Base-by-base conservation (phyloP, 2,888 invertebrate species). In the Flexamia atlantica region DNA sequence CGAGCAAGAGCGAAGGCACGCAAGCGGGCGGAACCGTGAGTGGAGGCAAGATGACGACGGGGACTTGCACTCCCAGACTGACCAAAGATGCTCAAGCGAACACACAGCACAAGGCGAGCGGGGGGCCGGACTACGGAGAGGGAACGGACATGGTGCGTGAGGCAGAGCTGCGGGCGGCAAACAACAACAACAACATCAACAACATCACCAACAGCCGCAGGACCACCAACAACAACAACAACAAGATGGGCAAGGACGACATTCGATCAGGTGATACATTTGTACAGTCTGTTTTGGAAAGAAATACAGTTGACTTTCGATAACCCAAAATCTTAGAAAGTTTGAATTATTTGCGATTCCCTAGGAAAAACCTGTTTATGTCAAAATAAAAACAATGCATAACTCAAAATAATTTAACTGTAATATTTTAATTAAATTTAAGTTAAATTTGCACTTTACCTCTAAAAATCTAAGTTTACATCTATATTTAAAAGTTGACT, bases 1-100 rank as follows among this genome's bases (percentile, higher is more conserved):
- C 92, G 83, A 91, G 93, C 9, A 94, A 94, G 89, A 96, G 95
- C 0, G 96, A 97, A 90, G 96, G 96, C 0, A 96, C 96, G 0
- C 96, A 97, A 89, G 96, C 95, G 0, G 96, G 96, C 91, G 88
- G 90, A 42, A 85, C 85, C 4, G 86, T 87, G 17, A 86, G 74
- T 14, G 64, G 82, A 17, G 82, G 87, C 23, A 88, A 87, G 82
- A 88, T 88, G 80, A 87, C 88, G 17, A 88, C 88, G 7, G 88
- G 88, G 23, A 88, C 88, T 9, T 88, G 88, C 74, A 88, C 88
- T 46, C 88, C 88, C 9, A 83, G 88, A 50, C 83, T 88, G 82
- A 86, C 84, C 50, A 87, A 87, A 53, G 87, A 87, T 28, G 84
- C 85, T 20, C 87, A 87, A 30, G 82, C 81, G n/a, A 46, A 57